A percentile compares a stretch with the other conserved stretches of the same genome.
Conservation (phyloP, 2,113 vertebrate genomes). For the Egretta garzetta region DNA sequence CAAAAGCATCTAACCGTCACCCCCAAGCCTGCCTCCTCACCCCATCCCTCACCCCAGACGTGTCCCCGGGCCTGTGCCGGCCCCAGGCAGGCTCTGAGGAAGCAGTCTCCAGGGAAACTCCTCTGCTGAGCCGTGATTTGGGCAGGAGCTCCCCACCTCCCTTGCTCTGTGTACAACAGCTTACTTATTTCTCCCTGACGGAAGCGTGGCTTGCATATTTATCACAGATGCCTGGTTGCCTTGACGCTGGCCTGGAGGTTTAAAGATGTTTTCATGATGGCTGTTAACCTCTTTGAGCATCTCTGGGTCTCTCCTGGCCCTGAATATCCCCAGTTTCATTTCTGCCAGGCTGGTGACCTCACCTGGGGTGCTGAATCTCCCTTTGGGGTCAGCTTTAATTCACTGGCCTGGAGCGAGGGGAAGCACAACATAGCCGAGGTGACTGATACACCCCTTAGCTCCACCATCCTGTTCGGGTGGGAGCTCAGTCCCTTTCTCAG, state of each 20-base stretch:
- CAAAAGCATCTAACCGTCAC: rapidly evolving
- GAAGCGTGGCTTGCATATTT: constrained; percentile 39
- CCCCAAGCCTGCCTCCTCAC: not conserved
- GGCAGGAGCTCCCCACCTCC: constrained; percentile 51
- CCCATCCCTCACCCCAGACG: not conserved
- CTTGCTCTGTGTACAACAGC: not conserved
- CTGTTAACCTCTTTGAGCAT: not conserved
- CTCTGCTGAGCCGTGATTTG: not conserved
- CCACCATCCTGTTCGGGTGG: not conserved
- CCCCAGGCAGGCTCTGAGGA: not conserved
- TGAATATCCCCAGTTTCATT: not conserved
- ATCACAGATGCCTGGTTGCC: not conserved
- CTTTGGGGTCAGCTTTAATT: not conserved
- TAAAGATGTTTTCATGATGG: not conserved
- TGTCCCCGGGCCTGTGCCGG: not conserved
- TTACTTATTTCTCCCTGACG: not conserved
- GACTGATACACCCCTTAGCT: not conserved
- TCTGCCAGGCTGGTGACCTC: not conserved
- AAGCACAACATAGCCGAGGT: not conserved
- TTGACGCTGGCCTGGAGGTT: not conserved
- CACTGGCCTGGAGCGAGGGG: not conserved
- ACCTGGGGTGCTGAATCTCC: not conserved
- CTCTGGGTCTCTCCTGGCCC: not conserved
- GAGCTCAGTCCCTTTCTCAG: not conserved
- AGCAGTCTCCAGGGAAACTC: constrained; percentile 16